Conservation (phyloP, 2,797 vertebrate genomes). For the Ataeniobius toweri region DNA sequence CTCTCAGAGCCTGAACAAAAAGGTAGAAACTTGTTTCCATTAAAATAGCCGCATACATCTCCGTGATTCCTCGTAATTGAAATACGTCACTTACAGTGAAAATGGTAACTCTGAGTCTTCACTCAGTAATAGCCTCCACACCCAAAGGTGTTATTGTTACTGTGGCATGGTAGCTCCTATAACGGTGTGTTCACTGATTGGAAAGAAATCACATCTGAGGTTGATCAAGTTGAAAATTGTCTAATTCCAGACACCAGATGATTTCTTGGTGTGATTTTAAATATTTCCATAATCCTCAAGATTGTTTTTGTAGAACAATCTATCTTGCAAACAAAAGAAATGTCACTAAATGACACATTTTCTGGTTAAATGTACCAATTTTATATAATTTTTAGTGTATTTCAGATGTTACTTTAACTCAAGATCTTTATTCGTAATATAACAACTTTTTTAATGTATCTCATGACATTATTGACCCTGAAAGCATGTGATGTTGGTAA, state of each 20-base stretch:
- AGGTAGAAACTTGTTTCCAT: not conserved
- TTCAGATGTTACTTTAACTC: not conserved
- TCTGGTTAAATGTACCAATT: not conserved
- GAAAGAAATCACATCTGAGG: not conserved
- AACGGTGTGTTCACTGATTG: not conserved
- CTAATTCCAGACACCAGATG: not conserved
- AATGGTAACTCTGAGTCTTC: not conserved
- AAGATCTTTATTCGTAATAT: constrained; percentile 4
- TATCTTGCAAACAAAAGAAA: not conserved
- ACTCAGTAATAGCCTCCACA: not conserved
- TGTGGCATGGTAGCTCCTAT: not conserved
- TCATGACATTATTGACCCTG: constrained; percentile 20
- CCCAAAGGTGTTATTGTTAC: not conserved
- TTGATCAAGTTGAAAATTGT: not conserved
- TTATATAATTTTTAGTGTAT: not conserved
- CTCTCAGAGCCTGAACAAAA: not conserved
- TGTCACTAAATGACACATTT: not conserved
- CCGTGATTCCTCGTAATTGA: not conserved
- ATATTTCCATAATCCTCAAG: not conserved
- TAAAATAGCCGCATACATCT: not conserved
- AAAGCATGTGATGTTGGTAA: constrained; percentile 25
- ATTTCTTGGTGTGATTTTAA: not conserved
- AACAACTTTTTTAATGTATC: constrained; percentile 29
- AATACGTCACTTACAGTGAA: not conserved
- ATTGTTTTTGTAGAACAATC: not conserved